Base-by-base conservation (phyloP, 1,140 invertebrate genomes). In the Hypsibius dujardini region DNA sequence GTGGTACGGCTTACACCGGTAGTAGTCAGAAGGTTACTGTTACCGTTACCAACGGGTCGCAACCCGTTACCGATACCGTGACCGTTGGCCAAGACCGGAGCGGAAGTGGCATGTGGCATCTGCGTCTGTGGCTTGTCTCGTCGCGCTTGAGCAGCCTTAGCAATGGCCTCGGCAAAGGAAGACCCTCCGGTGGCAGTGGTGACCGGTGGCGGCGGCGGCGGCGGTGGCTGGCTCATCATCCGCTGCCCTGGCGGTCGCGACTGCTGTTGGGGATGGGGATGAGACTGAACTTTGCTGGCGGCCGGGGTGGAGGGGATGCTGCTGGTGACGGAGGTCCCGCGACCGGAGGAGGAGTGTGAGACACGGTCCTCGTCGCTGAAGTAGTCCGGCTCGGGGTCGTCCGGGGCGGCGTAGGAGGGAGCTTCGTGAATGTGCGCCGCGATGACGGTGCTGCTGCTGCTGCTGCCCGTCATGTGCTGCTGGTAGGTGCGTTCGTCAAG, bases 371-470 rank as follows among this genome's bases (percentile, higher is more conserved):
- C 62, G 45, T 67, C 62, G 62, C 62, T 67, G 42, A 67, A 67
- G 62, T 67, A 67, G 42, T 67, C 62, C 12, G 62, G 62, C 62
- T 67, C 62, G 12, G 62, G 62, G 42, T 67, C 62, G 3, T 67
- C 62, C 12, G 62, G 62, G 12, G 62, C 62, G 12, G 62, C 62
- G 62, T 12, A 15, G 12, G 12, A 3, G 12, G 62, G 62, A 3
- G 42, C 62, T 3, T 67, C 3, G 42, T 67, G 42, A 42, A 15
- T 7, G 62, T 45, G 62, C 12, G 42, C 62, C n/a, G 50, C 28
- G 28, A 28, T 28, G 28, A 28, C 28, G 28, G 28, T 28, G 28
- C 28, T 28, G 28, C 28, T 28, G 28, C 28, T 28, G 28, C 28
- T 28, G 28, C 28, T 28, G 28, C 28, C 50, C 50, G 50, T 56